Base-by-base conservation (phyloP, 1,140 invertebrate species). In the Octopus sinensis region DNA sequence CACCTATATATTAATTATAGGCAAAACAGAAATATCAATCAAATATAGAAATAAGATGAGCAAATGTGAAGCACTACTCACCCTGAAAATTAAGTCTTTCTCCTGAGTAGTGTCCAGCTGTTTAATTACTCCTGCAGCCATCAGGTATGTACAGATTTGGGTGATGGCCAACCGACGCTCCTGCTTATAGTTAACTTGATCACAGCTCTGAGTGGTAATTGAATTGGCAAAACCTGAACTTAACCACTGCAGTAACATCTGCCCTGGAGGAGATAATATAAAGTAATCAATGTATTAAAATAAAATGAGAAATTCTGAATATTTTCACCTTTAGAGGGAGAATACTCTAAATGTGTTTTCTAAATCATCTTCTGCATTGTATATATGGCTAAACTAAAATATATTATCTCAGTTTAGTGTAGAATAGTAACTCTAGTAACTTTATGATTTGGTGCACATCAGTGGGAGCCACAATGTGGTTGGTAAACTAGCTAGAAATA, bases 161-260 rank as follows among this genome's bases (percentile, higher is more conserved):
- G 93, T 92, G 30, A 93, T 94, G 81, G 97, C 90, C 76, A 93
- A 93, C 87, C 94, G 94, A 77, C 96, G 90, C 86, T 96, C 95
- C 86, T 94, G 93, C 79, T 93, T 92, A 62, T 92, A 90, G 84
- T 93, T 92, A 30, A 95, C 88, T 86, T 94, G 93, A 87, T 93
- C 93, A n/a, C 13, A 12, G 76, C 30, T 23, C 30, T 10, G 7
- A n/a, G 17, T 73, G 17, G 13, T 17, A 13, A 73, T 73, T 5
- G 84, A 80, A 83, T 93, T 94, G 78, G 96, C 92, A 82, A 95
- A 93, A n/a, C 94, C 93, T 17, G 95, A 95, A 79, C 95, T 92
- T 83, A 97, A 93, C 95, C 96, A 96, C 88, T 96, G 95, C 77
- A 96, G 92, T 84, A 98, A 92, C 94, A 96, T 96, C 91, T 96